Evolutionary conservation across 2,113 vertebrate genomes (phyloP).

Genomic region (Sylvia atricapilla): DNA sequence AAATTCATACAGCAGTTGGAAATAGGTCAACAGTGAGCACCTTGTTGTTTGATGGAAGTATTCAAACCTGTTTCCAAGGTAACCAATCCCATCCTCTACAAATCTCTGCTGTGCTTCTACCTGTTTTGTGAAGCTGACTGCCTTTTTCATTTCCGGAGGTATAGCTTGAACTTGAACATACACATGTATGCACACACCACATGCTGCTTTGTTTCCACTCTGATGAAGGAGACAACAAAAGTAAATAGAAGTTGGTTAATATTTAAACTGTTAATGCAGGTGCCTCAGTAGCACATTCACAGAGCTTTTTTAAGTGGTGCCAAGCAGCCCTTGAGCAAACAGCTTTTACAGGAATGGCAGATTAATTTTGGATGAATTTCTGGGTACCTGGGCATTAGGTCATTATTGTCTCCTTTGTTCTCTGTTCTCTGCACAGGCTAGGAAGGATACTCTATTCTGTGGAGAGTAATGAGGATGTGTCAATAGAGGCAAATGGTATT

Average conservation of each 20-base stretch:
- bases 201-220: conserved; percentile 24
- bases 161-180: conserved; percentile 24
- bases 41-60: conserved; percentile 63
- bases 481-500: not conserved
- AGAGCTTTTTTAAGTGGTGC: conserved; percentile 3
- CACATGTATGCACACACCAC: not conserved
- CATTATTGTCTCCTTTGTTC: not conserved
- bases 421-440: not conserved
- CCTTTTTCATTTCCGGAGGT: conserved; percentile 43
- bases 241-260: conserved; percentile 55
- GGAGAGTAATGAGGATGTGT: not conserved
- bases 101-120: conserved; percentile 25
- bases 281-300: not conserved
- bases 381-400: not conserved
- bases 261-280: conserved; percentile 35
- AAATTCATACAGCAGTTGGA: conserved; percentile 24
- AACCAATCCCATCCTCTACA: conserved; percentile 56
- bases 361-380: conserved; percentile 63
- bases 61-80: conserved; percentile 72
- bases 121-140: conserved; percentile 39
- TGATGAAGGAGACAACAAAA: conserved; percentile 23
- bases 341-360: conserved; percentile 20
- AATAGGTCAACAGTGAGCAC: conserved; percentile 53
- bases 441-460: not conserved
- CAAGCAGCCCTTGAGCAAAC: conserved; percentile 26